phyloP scores from a whole-genome alignment of 2,888 invertebrate species.

The Drosophila algonquin region DNA sequence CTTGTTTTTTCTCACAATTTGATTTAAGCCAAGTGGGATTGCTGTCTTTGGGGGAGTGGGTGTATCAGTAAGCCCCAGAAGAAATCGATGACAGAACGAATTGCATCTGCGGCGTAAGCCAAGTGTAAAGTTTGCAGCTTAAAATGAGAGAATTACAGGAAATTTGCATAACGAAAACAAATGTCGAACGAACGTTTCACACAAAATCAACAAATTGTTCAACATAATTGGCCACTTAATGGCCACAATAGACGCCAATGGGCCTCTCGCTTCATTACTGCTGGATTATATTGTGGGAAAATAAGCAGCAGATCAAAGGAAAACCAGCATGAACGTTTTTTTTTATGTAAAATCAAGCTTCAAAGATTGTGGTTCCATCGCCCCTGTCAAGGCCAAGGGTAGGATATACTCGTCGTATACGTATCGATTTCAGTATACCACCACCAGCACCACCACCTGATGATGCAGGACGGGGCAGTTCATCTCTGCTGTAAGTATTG shows the following conservation, averaged over 20 bases:
- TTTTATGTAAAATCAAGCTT: background rate
- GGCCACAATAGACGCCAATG: background rate
- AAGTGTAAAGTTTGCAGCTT: background rate
- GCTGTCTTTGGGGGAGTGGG: conserved; percentile 6
- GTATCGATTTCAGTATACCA: background rate
- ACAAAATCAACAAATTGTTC: background rate
- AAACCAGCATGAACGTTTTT: background rate
- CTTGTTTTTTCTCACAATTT: conserved; percentile 35
- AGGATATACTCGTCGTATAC: background rate
- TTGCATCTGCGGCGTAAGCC: background rate
- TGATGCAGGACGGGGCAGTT: conserved; percentile 4
- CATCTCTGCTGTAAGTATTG: conserved; percentile 41
- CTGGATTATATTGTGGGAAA: background rate
- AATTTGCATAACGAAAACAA: background rate
- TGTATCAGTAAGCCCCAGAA: conserved; percentile 11
- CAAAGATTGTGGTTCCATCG: background rate
- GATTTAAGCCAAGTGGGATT: conserved; percentile 31
- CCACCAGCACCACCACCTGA: no score
- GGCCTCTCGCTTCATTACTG: background rate
- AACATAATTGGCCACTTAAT: background rate
- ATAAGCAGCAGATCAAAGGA: background rate
- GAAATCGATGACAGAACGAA: conserved; percentile 18
- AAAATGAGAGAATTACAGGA: background rate
- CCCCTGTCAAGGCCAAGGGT: conserved; percentile 32
- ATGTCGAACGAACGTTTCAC: background rate